Conservation (phyloP, 2,113 vertebrate genomes). For the Myrmecobius fasciatus region DNA sequence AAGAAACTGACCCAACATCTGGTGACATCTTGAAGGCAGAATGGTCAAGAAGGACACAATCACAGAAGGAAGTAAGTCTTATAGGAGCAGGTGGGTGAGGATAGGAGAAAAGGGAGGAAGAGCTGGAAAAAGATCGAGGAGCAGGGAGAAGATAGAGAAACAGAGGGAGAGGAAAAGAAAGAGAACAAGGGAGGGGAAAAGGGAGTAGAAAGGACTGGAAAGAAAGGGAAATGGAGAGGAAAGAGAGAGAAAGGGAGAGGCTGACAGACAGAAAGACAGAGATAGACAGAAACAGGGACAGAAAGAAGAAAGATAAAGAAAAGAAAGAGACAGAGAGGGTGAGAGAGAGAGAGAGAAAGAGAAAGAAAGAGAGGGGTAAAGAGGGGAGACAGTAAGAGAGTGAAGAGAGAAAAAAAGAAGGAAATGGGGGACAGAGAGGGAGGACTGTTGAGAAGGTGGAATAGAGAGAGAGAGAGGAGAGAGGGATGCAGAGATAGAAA, state of each 20-base stretch:
- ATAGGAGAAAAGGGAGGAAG: too few relatives aligned
- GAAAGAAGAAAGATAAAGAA: not conserved
- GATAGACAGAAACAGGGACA: too few relatives aligned
- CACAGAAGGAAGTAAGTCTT: not conserved
- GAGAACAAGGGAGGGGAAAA: too few relatives aligned
- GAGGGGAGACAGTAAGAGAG: too few relatives aligned
- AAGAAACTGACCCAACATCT: not conserved
- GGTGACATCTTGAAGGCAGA: not conserved
- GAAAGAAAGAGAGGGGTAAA: not conserved
- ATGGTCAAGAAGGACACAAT: not conserved
- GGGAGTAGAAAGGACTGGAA: too few relatives aligned
- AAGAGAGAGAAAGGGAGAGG: too few relatives aligned
- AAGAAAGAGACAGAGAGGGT: not conserved
- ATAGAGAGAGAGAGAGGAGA: too few relatives aligned
- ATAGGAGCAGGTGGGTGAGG: not conserved
- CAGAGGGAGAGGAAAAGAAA: not conserved
- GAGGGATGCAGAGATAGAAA: too few relatives aligned
- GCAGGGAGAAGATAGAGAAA: not conserved
- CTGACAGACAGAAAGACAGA: too few relatives aligned
- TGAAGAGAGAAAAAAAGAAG: too few relatives aligned
- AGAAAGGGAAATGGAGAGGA: not conserved
- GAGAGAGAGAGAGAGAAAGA: not conserved
- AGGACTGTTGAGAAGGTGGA: too few relatives aligned
- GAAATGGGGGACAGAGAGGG: too few relatives aligned
- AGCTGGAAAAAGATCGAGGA: not conserved